Base-by-base conservation (phyloP, 2,888 invertebrate species). In the Lysandra bellargus region DNA sequence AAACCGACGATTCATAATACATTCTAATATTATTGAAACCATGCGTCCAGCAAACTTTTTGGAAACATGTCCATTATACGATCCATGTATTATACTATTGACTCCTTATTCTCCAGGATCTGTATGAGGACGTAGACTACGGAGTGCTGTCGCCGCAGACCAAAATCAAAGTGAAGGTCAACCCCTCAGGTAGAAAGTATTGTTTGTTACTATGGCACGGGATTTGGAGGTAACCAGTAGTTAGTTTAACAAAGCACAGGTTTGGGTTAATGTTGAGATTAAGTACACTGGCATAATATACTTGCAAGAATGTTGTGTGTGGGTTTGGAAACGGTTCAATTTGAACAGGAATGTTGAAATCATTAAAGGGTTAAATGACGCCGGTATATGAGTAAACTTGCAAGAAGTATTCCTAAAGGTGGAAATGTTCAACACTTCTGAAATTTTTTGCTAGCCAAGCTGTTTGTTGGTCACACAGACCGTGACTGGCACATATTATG, bases 141-240 rank as follows among this genome's bases (percentile, higher is more conserved):
- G 98, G 98, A 79, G 95, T 98, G 82, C 91, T 98, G 78, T 96
- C 97, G 72, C 97, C 98, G 53, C 97, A 97, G 88, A 98, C 98
- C 78, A 98, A 98, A 94, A 98, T 98, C 87, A 98, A 98, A 95
- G 98, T 98, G 83, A 98, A 98, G 96, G 98, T 98, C 69, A 98
- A 98, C 93, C 98, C 98, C 84, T 98, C 98, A 91, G 98, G 98
- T 95, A 95, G 91, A 88, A 91, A 88, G 89, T 92, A 76, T 76
- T 76, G 86, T 79, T 75, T 44, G 57, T 61, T 23, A 61, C 57
- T 60, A 23, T n/a, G 40, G 37, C 53, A 73, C 73, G 33, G 17
- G 57, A 37, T 57, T 17, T 57, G 57, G 57, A 49, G 12, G 33
- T 60, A 17, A 60, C 1, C n/a, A 57, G 57, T 57, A 57, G 57